Evolutionary conservation across 1,140 invertebrate species (phyloP).

Genomic region (Agrilus planipennis): DNA sequence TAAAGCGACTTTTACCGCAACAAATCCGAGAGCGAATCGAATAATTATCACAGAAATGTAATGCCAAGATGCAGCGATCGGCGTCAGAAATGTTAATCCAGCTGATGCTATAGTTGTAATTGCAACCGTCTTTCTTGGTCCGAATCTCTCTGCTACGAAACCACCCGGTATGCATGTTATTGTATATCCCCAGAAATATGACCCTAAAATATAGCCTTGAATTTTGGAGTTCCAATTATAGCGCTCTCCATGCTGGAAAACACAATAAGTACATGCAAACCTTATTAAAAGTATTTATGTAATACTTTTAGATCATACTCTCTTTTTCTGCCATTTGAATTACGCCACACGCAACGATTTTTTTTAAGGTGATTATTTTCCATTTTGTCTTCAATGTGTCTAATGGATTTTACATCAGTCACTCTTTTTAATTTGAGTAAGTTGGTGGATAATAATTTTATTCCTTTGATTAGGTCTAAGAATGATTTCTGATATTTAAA

Average conservation of each 20-base stretch:
- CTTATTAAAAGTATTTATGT: too few species aligned
- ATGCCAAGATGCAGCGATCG: constrained; percentile 47
- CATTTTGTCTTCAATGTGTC: too few species aligned
- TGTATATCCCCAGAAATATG: constrained; percentile 53
- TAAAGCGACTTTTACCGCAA: constrained; percentile 42
- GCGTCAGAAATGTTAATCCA: constrained; percentile 56
- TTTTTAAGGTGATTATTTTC: background rate
- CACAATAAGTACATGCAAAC: background rate
- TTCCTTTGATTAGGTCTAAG: too few species aligned
- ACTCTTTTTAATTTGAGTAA: too few species aligned
- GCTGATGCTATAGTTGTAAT: constrained; percentile 50
- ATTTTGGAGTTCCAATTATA: constrained; percentile 46
- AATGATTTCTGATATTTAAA: too few species aligned
- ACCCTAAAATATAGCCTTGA: constrained; percentile 51
- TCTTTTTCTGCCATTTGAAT: too few species aligned
- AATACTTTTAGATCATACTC: too few species aligned
- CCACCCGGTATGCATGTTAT: constrained; percentile 28
- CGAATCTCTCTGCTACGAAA: constrained; percentile 33
- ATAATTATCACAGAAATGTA: constrained; percentile 46
- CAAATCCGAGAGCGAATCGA: constrained; percentile 53
- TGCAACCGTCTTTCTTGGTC: constrained; percentile 51
- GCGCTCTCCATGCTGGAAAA: constrained; percentile 31
- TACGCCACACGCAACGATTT: too few species aligned
- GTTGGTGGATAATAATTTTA: too few species aligned
- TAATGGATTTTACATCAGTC: too few species aligned